Evolutionary conservation across 1,140 invertebrate genomes (phyloP).

Genomic region (Aradophagus sp.): DNA sequence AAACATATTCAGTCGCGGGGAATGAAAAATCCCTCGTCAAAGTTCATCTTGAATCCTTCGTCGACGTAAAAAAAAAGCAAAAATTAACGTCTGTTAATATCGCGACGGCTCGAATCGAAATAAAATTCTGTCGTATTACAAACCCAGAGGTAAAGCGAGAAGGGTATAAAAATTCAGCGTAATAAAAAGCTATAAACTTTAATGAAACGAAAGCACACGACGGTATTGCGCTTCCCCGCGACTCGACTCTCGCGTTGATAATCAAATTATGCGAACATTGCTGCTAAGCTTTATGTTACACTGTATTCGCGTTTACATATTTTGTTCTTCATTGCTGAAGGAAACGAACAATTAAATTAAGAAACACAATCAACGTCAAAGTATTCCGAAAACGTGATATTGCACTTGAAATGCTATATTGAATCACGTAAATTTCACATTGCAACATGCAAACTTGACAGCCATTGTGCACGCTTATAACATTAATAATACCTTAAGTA

Average conservation of each 20-base stretch:
- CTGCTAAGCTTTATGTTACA: conserved; percentile 13
- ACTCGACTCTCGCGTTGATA: conserved; percentile 15
- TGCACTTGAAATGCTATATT: not conserved
- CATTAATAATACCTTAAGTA: no score
- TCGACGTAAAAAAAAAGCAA: conserved; percentile 30
- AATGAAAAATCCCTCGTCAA: conserved; percentile 30
- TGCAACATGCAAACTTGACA: not conserved
- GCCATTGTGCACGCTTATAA: no score
- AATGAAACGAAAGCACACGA: conserved; percentile 20
- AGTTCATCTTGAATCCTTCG: conserved; percentile 33
- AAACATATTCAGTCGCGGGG: conserved; percentile 33
- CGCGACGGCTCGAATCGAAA: conserved; percentile 15
- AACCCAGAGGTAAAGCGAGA: not conserved
- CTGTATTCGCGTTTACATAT: conserved; percentile 20
- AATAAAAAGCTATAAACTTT: conserved; percentile 20
- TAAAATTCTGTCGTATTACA: conserved; percentile 23
- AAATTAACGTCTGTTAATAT: conserved; percentile 32
- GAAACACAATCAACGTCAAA: no score
- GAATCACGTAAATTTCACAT: not conserved
- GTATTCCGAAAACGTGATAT: not conserved
- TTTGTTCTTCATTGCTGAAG: conserved; percentile 12
- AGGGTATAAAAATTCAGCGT: not conserved
- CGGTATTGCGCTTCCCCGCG: conserved; percentile 19
- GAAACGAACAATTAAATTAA: not conserved
- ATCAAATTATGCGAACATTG: conserved; percentile 35